Evolutionary conservation across 2,797 vertebrate genomes (phyloP).

Genomic region (Crenuchus spilurus): DNA sequence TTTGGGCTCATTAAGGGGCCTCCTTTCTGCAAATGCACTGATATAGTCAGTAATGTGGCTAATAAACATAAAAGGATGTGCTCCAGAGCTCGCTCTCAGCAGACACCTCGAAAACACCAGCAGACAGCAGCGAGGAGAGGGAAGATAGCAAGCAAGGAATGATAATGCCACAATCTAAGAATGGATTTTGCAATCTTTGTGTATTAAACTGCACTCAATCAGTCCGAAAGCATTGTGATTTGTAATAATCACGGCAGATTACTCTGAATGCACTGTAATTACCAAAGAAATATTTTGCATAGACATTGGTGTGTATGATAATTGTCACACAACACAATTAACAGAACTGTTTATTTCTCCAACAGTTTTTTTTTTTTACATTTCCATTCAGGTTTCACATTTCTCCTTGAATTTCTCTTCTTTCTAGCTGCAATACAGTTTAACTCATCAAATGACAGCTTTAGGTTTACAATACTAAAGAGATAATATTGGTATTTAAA

Average conservation of each 20-base stretch:
- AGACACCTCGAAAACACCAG: constrained; percentile 38
- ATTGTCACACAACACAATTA: constrained; percentile 10
- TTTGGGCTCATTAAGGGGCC: constrained; percentile 83
- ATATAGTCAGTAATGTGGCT: constrained; percentile 85
- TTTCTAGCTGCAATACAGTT: too few relatives aligned
- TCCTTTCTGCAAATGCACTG: constrained; percentile 81
- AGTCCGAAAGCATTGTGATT: constrained; percentile 12
- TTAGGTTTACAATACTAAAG: too few relatives aligned
- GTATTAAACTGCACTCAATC: constrained; percentile 28
- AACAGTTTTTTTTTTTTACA: background rate
- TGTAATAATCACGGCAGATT: constrained; percentile 18
- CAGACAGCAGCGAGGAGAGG: constrained; percentile 4
- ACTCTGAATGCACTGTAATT: constrained; percentile 6
- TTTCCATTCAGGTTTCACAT: background rate
- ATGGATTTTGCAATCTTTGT: constrained; percentile 23
- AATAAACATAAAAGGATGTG: constrained; percentile 85
- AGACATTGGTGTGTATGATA: background rate
- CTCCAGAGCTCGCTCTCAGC: constrained; percentile 75
- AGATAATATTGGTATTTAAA: too few relatives aligned
- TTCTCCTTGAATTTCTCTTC: background rate
- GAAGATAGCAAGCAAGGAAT: constrained; percentile 13
- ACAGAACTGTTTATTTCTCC: background rate
- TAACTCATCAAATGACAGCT: too few relatives aligned
- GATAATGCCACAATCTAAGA: constrained; percentile 2
- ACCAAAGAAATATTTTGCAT: background rate